Evolutionary conservation across 2,888 invertebrate genomes (phyloP), one percentile per base, ranked within the genome.

Genomic region (Hoplodrina ambigua): DNA sequence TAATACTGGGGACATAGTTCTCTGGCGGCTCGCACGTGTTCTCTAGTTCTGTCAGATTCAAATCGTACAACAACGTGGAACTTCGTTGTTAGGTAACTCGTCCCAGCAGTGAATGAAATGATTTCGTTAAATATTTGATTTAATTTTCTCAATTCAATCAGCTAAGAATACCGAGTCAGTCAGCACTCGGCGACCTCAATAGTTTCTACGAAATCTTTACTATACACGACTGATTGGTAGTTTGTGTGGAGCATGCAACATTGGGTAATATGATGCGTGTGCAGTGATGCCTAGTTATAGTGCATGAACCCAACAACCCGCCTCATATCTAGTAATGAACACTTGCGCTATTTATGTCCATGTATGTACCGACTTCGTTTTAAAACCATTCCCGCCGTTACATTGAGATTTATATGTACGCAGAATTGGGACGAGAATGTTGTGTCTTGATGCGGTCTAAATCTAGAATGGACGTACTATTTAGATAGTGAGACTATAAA

Each of bases 1-100:
- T 41, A 13, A 10, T 75, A 77, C 59, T 64, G 86, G 88, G 90
- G 89, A 86, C 92, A 92, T 87, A 92, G 92, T 92, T 90, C 90
- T 73, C 87, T 52, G 59, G 11, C 13, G 41, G 37, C 8, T 37
- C 37, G 37, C 37, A 41, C 41, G 87, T 93, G 91, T 94, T 83
- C 67, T 67, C 66, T 70, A 50, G 65, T 74, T 72, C 65, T 61
- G 75, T 72, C 52, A 66, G 65, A 58, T 63, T 75, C 67, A 71
- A 84, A 81, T 80, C 66, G 79, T 53, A 53, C 63, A 63, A 68
- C 62, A 71, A 77, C 61, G 64, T 50, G 7, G 50, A 62, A 62
- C 52, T 37, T 49, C 25, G 30, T 17, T 54, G 37, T 62, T 57
- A 37, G 44, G n/a, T 56, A 66, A 75, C 57, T 64, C 49, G 49